These are phyloP conservation scores for Premnoplex brunnescens DNA, from an alignment of 2,797 vertebrate species.

Conservation along the genomic window DNA sequence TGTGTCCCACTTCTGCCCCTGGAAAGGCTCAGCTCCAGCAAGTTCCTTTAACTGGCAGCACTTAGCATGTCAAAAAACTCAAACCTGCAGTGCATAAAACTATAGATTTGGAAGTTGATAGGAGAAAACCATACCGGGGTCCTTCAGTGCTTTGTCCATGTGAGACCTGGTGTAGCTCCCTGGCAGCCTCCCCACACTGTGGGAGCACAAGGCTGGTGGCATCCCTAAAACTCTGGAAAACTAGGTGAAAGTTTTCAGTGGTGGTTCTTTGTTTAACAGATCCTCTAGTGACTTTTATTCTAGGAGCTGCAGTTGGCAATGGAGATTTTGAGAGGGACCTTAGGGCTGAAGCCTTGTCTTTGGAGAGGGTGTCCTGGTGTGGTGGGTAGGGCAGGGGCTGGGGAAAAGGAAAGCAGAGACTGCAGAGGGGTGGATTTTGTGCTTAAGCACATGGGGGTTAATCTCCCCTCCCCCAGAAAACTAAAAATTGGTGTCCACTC, in stretches of 20 bases:
- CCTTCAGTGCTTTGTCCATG: not conserved
- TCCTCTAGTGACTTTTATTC: not conserved
- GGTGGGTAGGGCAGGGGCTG: not conserved
- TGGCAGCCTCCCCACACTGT: rapidly evolving
- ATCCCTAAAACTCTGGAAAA: not conserved
- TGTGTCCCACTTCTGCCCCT: not conserved
- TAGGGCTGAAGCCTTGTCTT: not conserved
- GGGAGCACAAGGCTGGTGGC: rapidly evolving
- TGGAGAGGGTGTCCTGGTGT: not conserved
- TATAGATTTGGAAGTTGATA: not conserved
- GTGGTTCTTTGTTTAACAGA: not conserved
- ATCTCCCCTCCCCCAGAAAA: rapidly evolving
- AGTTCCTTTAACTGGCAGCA: not conserved
- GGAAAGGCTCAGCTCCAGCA: not conserved
- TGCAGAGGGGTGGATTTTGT: not conserved
- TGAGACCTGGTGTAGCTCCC: not conserved
- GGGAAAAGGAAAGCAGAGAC: not conserved
- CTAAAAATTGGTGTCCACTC: rapidly evolving
- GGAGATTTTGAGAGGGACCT: not conserved
- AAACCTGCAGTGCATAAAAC: not conserved
- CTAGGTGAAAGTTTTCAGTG: not conserved
- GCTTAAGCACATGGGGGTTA: not conserved
- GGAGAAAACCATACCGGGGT: not conserved
- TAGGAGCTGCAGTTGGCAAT: not conserved
- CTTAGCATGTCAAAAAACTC: rapidly evolving